Evolutionary conservation across 2,888 invertebrate species (phyloP).

Genomic region (Spodoptera littoralis): DNA sequence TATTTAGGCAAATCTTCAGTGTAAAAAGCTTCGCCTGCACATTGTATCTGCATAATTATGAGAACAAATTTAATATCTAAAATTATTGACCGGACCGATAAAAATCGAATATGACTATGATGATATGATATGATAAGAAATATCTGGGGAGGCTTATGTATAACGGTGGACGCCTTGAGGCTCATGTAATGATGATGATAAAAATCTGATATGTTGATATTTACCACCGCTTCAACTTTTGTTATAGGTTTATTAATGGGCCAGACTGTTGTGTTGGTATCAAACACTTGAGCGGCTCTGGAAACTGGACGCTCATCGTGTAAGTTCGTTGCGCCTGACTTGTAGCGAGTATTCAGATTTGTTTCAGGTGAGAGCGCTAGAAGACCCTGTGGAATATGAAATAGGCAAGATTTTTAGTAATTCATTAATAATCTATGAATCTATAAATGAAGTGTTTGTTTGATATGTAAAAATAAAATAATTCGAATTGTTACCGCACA

Average conservation of each 20-base stretch:
- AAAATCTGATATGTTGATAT: constrained; percentile 33
- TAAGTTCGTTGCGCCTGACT: constrained; percentile 78
- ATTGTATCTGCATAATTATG: constrained; percentile 79
- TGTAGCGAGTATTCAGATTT: constrained; percentile 72
- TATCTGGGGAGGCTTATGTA: too few relatives aligned
- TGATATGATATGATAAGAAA: too few relatives aligned
- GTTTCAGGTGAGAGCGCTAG: constrained; percentile 83
- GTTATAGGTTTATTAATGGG: constrained; percentile 90
- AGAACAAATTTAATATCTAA: background rate
- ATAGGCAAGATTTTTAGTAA: too few relatives aligned
- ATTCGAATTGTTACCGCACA: too few relatives aligned
- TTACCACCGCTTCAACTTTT: constrained; percentile 85
- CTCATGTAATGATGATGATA: too few relatives aligned
- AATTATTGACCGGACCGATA: too few relatives aligned
- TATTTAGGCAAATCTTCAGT: constrained; percentile 89
- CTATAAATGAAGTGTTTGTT: too few relatives aligned
- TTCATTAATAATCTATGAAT: too few relatives aligned
- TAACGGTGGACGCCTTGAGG: too few relatives aligned
- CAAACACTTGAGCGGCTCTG: constrained; percentile 88
- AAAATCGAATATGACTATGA: too few relatives aligned
- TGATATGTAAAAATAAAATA: too few relatives aligned
- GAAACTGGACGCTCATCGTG: constrained; percentile 87
- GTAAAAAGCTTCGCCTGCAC: constrained; percentile 91
- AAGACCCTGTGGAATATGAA: constrained; percentile 73
- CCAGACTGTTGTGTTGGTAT: constrained; percentile 89